Evolutionary conservation across 2,797 vertebrate genomes (phyloP), one percentile per base, ranked within the genome.

Genomic region (Lophius americanus): DNA sequence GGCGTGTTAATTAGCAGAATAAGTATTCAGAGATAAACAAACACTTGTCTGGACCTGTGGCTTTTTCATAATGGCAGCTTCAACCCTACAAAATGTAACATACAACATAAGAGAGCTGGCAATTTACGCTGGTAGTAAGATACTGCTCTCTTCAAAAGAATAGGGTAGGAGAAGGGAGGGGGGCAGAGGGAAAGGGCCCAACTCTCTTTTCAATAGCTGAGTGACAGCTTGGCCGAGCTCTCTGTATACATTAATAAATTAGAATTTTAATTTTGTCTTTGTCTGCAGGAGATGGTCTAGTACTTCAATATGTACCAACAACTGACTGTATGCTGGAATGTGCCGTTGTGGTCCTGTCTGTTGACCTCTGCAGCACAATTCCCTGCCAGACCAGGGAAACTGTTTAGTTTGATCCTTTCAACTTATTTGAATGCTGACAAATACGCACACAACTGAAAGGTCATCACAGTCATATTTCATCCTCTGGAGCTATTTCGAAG

Each of bases 181-280:
- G 73, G 66, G 6, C 73, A 37, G 65, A 14, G 71, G 76, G 78
- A 80, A 85, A 86, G 90, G 87, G 90, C 91, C 88, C 90, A 92
- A 90, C 93, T 94, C 93, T 95, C 94, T 95, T 95, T 96, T 95
- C 93, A 95, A 94, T 93, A 93, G 85, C 91, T 95, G 95, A 97
- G 94, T 96, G 96, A 96, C 96, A 98, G 95, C 93, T 94, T 94
- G 93, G 95, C 93, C 95, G 87, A 92, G 95, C 91, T 94, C 94
- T 95, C 93, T 92, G 96, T 97, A 98, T 97, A 96, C 96, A 97
- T 98, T 97, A 96, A 98, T 98, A 97, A 96, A 98, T 98, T 97
- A 95, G 96, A 97, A 98, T 97, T 95, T 97, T 96, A 97, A 97
- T 98, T 96, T 93, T 87, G 92, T 93, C 95, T 96, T 96, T 96